Conservation (phyloP, 2,797 vertebrate genomes). For the Thunnus albacares region DNA sequence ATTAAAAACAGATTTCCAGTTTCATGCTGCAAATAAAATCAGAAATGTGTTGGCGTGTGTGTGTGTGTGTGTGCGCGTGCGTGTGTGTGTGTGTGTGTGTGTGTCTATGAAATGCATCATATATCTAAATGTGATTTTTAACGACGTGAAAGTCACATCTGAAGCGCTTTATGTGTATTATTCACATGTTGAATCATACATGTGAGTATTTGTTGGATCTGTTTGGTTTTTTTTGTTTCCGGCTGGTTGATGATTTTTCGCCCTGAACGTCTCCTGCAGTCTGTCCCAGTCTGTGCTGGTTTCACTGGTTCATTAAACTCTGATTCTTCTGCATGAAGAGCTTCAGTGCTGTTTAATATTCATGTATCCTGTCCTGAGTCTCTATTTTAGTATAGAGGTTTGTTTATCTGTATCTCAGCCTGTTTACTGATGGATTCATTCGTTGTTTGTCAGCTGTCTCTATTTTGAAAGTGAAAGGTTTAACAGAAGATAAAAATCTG, state of each 20-base stretch:
- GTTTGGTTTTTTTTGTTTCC: background rate
- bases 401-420: too few species aligned
- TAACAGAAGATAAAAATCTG: too few species aligned
- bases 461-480: too few species aligned
- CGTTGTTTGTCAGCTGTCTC: too few species aligned
- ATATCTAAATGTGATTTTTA: background rate
- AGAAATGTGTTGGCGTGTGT: background rate
- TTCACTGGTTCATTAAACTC: conserved; percentile 14
- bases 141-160: background rate
- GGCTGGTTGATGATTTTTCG: background rate
- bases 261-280: conserved; percentile 2
- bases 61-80: too few species aligned
- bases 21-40: background rate
- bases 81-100: too few species aligned
- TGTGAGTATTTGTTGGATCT: background rate
- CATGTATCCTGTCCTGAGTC: background rate
- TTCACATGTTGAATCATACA: background rate
- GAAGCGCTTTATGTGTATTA: background rate
- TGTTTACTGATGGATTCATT: too few species aligned
- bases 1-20: background rate
- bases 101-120: background rate
- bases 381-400: too few species aligned
- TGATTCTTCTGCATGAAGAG: background rate
- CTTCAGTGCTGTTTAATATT: background rate
- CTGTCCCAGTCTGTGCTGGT: conserved; percentile 37